These are phyloP conservation scores for Dasyurus viverrinus DNA, from an alignment of 2,113 vertebrate genomes.

Conservation along the genomic window DNA sequence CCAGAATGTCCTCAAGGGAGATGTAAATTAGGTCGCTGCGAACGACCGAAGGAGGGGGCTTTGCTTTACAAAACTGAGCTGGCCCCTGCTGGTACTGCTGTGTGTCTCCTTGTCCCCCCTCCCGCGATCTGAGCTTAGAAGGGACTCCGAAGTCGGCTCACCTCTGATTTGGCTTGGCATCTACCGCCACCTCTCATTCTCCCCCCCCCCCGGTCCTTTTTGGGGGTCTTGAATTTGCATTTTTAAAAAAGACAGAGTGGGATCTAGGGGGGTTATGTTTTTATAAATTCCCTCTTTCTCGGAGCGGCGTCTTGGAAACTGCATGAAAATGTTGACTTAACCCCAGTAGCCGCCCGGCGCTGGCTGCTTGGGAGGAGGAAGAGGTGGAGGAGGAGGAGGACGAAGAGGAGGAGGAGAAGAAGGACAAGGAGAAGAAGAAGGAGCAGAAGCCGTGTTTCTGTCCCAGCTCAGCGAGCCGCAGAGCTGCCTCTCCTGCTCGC, in stretches of 20 bases:
- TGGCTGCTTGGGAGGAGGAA: conserved; percentile 77
- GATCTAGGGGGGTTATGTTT: conserved; percentile 47
- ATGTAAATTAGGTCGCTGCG: conserved; percentile 77
- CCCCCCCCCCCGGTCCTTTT: background rate
- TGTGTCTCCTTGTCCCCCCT: conserved; percentile 32
- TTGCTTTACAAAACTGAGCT: conserved; percentile 50
- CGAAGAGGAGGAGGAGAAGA: conserved; percentile 59
- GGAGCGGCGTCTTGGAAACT: conserved; percentile 84
- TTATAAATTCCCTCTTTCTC: conserved; percentile 61
- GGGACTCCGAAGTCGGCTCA: conserved; percentile 66
- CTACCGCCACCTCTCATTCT: background rate
- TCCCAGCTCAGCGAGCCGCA: conserved; percentile 74
- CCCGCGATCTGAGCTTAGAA: conserved; percentile 14
- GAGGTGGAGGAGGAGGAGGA: conserved; percentile 63
- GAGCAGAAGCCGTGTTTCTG: conserved; percentile 47
- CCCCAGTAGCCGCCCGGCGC: conserved; percentile 82
- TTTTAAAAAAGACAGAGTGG: conserved; percentile 40
- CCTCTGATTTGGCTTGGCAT: conserved; percentile 46
- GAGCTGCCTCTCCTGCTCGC: conserved; percentile 57
- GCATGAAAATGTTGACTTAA: conserved; percentile 91
- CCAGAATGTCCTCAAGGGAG: conserved; percentile 82
- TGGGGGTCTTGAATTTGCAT: conserved; percentile 5
- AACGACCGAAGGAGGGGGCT: conserved; percentile 63
- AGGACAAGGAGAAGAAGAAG: conserved; percentile 57
- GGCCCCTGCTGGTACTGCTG: conserved; percentile 49